Percentiles rank a stretch among this genome's conserved stretches.
phyloP scores from a whole-genome alignment of 2,888 invertebrate species.

The Caenorhabditis sp. region DNA sequence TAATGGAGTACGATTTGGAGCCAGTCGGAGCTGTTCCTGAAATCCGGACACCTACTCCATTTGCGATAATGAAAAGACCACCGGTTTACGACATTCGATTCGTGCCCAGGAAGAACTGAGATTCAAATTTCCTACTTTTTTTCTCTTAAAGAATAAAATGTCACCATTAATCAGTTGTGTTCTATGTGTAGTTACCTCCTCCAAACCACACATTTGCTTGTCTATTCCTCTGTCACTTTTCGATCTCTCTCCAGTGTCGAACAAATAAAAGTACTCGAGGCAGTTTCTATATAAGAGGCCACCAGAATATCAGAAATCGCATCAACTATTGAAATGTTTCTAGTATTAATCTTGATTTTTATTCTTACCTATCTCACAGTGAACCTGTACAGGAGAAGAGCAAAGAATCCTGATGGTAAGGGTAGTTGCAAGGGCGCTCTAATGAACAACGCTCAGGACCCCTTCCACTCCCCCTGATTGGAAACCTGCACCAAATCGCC shows the following conservation, averaged over 20 bases:
- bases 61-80: constrained; percentile 43
- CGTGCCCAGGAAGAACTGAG: background rate
- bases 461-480: constrained; percentile 59
- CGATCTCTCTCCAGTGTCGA: no score
- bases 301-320: no score
- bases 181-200: no score
- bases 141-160: background rate
- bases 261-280: no score
- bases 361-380: background rate
- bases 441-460: constrained; percentile 57
- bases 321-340: constrained; percentile 6
- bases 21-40: constrained; percentile 28
- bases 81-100: constrained; percentile 28
- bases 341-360: background rate
- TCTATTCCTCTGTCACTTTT: no score
- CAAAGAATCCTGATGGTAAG: constrained; percentile 15
- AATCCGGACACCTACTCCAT: constrained; percentile 37
- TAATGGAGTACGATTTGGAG: constrained; percentile 53
- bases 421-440: background rate
- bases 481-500: constrained; percentile 59
- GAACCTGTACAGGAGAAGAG: constrained; percentile 1
- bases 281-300: no score
- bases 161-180: no score
- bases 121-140: background rate
- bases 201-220: no score